Base-by-base conservation (phyloP, 2,113 vertebrate genomes). In the Brachypteracias leptosomus region DNA sequence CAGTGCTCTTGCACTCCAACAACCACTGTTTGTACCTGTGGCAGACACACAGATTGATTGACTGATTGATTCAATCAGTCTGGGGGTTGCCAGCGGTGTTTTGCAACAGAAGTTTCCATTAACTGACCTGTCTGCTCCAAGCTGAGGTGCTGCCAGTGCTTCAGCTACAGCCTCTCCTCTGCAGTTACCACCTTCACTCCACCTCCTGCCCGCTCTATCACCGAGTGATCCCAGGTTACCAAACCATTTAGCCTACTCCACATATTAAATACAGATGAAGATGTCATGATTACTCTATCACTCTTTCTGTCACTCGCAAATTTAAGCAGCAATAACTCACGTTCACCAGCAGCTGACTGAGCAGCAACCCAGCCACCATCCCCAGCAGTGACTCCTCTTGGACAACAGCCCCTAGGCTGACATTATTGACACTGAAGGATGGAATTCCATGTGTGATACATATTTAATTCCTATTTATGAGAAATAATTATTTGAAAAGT, bases 221-320 rank as follows among this genome's bases (percentile, higher is more conserved):
- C 21, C 3, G 40, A 59, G 17, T 4, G 25, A 35, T 3, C 72
- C 40, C 38, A 24, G 13, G 3, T 2, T 35, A 16, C 47, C 49
- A 13, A 28, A 21, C 1, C 21, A 7, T 17, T 35, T 33, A 51
- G 22, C 19, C 36, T 51, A 7, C 38, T 78, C 61, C 11, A 3
- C 3, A 1, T 13, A 2, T 15, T 82, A 59, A 19, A 28, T 4
- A 36, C 2, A 9, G 9, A 47, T 0, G 0, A 52, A 36, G 40
- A 10, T 6, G 6, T 21, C 70, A 7, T 49, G 70, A 84, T 70
- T 52, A 31, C 58, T 55, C 52, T 7, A 1, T 10, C 35, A 13
- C 7, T 12, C 22, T 46, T 25, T 12, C 46, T 54, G 24, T 7
- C 63, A 42, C 6, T 3, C 44, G 49, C 12, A 4, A 35, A 26